phyloP scores from a whole-genome alignment of 2,113 vertebrate genomes.

The Fregata magnificens region DNA sequence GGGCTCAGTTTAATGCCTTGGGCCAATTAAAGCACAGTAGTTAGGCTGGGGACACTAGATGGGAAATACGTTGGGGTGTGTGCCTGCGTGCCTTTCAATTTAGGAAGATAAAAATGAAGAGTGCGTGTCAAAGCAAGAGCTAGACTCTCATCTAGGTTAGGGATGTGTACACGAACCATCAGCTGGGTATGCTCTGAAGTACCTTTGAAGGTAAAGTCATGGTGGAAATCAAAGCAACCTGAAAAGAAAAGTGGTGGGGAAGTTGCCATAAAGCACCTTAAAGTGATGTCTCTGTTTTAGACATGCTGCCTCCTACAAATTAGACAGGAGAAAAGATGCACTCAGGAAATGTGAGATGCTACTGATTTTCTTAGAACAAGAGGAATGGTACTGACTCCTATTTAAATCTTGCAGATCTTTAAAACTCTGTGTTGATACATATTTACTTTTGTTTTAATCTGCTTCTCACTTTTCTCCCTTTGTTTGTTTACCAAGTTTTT shows the following conservation, averaged over 20 bases:
- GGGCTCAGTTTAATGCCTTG: neutral
- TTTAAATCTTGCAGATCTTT: neutral
- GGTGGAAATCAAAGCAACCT: slow-evolving; percentile 34
- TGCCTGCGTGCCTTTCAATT: neutral
- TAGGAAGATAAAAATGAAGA: neutral
- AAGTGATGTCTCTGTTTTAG: neutral
- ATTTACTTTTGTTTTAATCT: slow-evolving; percentile 4
- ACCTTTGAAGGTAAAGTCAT: slow-evolving; percentile 5
- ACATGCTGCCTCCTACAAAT: neutral
- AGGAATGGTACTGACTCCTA: neutral
- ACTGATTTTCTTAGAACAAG: neutral
- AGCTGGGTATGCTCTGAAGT: neutral
- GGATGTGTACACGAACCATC: neutral
- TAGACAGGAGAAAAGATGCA: neutral
- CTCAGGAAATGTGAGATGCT: neutral
- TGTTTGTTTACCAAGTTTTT: neutral
- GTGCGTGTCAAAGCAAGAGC: neutral
- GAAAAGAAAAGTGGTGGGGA: neutral
- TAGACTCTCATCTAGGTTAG: neutral
- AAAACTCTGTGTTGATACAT: neutral
- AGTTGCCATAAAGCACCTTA: neutral
- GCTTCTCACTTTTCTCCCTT: neutral
- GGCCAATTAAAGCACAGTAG: neutral
- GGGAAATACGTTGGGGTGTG: neutral
- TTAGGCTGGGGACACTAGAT: neutral